Percentiles rank a stretch among this genome's conserved stretches.
Conservation (phyloP, 2,888 invertebrate species). For the Griposia aprilina region DNA sequence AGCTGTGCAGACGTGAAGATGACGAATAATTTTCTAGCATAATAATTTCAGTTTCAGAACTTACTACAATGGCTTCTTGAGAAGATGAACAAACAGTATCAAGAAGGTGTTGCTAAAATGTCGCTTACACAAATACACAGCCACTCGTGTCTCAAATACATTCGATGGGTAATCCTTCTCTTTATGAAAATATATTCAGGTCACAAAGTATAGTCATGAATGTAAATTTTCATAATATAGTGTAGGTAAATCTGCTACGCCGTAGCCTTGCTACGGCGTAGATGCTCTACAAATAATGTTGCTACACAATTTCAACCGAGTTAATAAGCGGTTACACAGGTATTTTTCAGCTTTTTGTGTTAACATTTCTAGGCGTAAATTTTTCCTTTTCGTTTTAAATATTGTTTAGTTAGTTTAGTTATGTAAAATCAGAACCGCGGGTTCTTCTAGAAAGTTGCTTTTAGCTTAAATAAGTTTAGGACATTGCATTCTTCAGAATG, state of each 20-base stretch:
- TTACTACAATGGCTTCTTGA: slow-evolving; percentile 70
- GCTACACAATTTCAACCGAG: slow-evolving; percentile 15
- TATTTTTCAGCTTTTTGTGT: slow-evolving; percentile 1
- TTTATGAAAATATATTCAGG: slow-evolving; percentile 43
- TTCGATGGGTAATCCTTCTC: slow-evolving; percentile 24
- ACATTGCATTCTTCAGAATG: background rate
- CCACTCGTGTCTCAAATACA: slow-evolving; percentile 22
- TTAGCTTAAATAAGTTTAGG: background rate
- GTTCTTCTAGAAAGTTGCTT: no score
- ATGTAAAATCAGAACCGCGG: background rate
- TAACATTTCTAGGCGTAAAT: background rate
- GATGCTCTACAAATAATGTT: slow-evolving; percentile 28
- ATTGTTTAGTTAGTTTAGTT: background rate
- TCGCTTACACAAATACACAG: slow-evolving; percentile 39
- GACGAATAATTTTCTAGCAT: slow-evolving; percentile 64
- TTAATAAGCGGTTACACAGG: slow-evolving; percentile 25
- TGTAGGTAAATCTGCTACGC: slow-evolving; percentile 44
- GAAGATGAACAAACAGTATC: slow-evolving; percentile 69
- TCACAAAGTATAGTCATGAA: slow-evolving; percentile 29
- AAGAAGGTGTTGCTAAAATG: slow-evolving; percentile 43
- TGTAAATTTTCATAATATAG: slow-evolving; percentile 35
- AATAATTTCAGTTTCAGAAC: slow-evolving; percentile 56
- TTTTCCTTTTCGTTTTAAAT: background rate
- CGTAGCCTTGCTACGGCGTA: slow-evolving; percentile 58
- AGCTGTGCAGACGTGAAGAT: slow-evolving; percentile 35